Percentiles rank a stretch among this genome's conserved stretches.
phyloP scores from a whole-genome alignment of 2,797 vertebrate species.

The Clarias laeviceps region DNA sequence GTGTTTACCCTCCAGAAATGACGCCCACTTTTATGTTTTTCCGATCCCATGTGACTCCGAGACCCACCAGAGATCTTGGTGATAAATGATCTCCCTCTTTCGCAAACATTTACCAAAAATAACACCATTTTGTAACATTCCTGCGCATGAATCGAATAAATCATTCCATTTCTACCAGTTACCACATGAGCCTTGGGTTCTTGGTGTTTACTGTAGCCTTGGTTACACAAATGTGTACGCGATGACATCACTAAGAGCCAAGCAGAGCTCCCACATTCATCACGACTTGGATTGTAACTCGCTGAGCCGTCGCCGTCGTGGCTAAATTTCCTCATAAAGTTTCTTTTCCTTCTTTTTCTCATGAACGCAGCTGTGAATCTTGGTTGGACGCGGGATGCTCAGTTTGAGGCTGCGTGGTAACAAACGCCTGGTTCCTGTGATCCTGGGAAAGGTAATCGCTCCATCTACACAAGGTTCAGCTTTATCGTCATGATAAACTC shows the following conservation, averaged over 20 bases:
- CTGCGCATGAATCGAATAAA: conserved; percentile 29
- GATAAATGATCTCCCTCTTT: conserved; percentile 31
- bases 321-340: conserved; percentile 40
- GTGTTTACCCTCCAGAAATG: not conserved
- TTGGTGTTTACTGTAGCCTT: conserved; percentile 27
- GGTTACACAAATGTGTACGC: conserved; percentile 13
- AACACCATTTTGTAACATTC: conserved; percentile 24
- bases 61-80: conserved; percentile 29
- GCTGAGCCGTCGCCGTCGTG: not conserved
- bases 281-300: conserved; percentile 12
- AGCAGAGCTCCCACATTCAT: conserved; percentile 33
- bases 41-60: conserved; percentile 12
- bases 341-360: conserved; percentile 37
- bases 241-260: conserved; percentile 14
- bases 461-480: conserved; percentile 57
- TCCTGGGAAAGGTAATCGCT: conserved; percentile 57
- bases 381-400: conserved; percentile 69
- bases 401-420: conserved; percentile 64
- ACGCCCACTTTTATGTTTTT: conserved; percentile 34
- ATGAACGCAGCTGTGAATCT: conserved; percentile 69
- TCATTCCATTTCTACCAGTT: conserved; percentile 15
- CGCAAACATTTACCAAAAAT: conserved; percentile 33
- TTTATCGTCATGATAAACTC: not conserved
- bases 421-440: conserved; percentile 63
- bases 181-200: conserved; percentile 15